phyloP scores from a whole-genome alignment of 1,140 invertebrate genomes.

The Brachionus asplanchnoidis region DNA sequence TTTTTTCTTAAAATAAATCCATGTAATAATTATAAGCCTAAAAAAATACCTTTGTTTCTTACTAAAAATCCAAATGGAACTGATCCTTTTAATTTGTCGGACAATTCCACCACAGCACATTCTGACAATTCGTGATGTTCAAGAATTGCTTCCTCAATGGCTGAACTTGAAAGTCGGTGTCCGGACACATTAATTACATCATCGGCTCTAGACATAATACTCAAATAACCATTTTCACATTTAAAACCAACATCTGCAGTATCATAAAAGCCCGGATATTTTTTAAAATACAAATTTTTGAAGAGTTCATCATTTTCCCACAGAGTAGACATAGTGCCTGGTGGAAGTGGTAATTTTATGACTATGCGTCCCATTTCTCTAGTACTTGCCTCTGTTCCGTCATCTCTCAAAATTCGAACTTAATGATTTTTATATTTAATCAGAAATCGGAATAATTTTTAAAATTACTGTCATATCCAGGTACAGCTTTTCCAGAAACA shows the following conservation, averaged over 20 bases:
- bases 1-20: no score
- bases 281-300: constrained; percentile 72
- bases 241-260: constrained; percentile 84
- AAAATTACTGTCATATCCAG: constrained; percentile 73
- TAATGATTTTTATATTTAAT: constrained; percentile 42
- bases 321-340: constrained; percentile 75
- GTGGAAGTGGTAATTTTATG: constrained; percentile 77
- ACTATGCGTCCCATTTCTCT: constrained; percentile 76
- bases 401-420: constrained; percentile 70
- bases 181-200: constrained; percentile 94
- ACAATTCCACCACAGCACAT: constrained; percentile 78
- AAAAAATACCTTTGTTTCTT: constrained; percentile 54
- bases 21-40: no score
- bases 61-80: constrained; percentile 81
- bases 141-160: constrained; percentile 79
- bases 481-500: constrained; percentile 69
- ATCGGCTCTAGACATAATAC: constrained; percentile 80
- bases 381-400: constrained; percentile 64
- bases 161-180: constrained; percentile 77
- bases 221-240: constrained; percentile 76
- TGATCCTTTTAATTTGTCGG: constrained; percentile 80
- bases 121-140: constrained; percentile 75
- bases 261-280: constrained; percentile 85
- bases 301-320: constrained; percentile 77
- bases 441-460: not conserved